Base-by-base conservation (phyloP, 2,113 vertebrate genomes). In the Neomonachus schauinslandi region DNA sequence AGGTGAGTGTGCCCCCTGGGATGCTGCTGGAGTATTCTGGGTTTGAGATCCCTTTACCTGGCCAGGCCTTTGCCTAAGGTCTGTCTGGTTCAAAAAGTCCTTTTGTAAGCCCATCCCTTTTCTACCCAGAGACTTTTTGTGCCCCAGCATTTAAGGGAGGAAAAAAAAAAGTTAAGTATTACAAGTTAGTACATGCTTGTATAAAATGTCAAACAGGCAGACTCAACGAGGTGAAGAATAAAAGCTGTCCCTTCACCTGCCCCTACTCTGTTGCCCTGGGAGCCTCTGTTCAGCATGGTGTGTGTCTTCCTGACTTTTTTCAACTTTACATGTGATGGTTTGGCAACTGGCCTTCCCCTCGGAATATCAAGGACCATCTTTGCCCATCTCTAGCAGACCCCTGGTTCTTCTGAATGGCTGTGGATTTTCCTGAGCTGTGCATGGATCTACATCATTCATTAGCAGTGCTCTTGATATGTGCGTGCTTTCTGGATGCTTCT, bases 1-100 rank as follows among this genome's bases (percentile, higher is more conserved):
- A 99, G 99, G 99, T 99, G 97, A 97, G 99, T 98, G 59, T 53
- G 90, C 86, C 83, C 91, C 91, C 26, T 31, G 61, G 36, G 74
- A 28, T 89, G 63, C 91, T 89, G 77, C 28, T 16, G 72, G 55
- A 16, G 16, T 69, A 65, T 42, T 67, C 31, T 11, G 26, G 51
- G 51, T 96, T 81, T 81, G 46, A 87, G 74, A 92, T 83, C n/a
- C 59, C 36, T 42, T 77, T 15, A 14, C 81, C 42, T 42, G 46
- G 39, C 9, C 10, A 53, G 31, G 22, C 46, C 57, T 87, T n/a
- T 72, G 33, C 59, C 71, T 74, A 2, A 0, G 1, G 3, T 39
- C 2, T 13, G n/a, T 51, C 67, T 88, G 49, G 72, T 79, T 96
- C 19, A 79, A 1, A 33, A 67, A 85, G 21, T 2, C 0, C 24